Conservation (phyloP, 2,113 vertebrate species). For the Sporophila hypoxantha region DNA sequence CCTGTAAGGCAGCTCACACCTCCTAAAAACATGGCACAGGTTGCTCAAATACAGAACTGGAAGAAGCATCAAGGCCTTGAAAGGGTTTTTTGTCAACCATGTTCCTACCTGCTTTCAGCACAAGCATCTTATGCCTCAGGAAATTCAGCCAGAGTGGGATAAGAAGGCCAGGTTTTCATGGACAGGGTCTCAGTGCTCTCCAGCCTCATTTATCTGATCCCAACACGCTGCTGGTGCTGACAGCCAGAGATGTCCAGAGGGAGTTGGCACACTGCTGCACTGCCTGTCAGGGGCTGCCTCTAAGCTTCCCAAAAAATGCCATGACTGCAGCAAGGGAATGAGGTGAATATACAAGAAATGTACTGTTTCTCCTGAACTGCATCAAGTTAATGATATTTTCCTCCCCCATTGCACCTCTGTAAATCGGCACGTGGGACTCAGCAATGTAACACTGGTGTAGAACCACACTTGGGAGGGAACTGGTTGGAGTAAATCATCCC, state of each 20-base stretch:
- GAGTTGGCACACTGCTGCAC: neutral
- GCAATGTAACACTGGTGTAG: neutral
- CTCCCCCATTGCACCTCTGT: neutral
- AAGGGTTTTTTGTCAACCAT: neutral
- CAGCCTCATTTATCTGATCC: neutral
- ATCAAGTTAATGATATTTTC: neutral
- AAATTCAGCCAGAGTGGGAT: neutral
- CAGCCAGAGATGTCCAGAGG: neutral
- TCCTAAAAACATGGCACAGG: neutral
- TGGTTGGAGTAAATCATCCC: neutral
- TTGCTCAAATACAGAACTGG: neutral
- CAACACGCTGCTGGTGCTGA: neutral
- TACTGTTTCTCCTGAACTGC: neutral
- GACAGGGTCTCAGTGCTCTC: neutral
- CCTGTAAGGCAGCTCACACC: neutral
- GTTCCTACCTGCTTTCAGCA: neutral
- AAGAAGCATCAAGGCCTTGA: neutral
- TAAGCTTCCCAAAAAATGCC: neutral
- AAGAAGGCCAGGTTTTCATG: neutral
- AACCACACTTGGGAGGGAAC: neutral
- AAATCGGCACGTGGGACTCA: neutral
- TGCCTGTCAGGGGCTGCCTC: neutral
- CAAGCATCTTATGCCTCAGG: neutral
- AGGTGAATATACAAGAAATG: neutral
- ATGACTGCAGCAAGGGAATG: neutral